A percentile compares a stretch with the other conserved stretches of the same genome.
These are phyloP conservation scores for Periophthalmus modestus DNA, from an alignment of 2,113 vertebrate species.

Conservation along the genomic window DNA sequence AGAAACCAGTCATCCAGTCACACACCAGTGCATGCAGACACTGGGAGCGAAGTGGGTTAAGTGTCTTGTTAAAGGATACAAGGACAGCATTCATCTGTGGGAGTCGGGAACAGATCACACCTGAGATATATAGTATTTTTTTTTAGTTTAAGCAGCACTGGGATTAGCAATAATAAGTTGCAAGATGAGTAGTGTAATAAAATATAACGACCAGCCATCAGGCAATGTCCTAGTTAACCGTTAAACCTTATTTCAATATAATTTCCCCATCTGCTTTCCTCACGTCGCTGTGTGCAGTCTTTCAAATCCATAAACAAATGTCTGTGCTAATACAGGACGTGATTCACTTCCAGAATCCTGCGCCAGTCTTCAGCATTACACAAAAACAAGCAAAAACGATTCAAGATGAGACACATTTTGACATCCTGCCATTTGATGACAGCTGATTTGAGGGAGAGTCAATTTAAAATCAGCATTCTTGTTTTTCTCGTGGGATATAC, in stretches of 20 bases:
- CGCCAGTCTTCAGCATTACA: conserved; percentile 9
- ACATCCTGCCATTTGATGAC: neutral
- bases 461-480: conserved; percentile 6
- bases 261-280: conserved; percentile 19
- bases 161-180: neutral
- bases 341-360: conserved; percentile 6
- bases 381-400: neutral
- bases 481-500: conserved; percentile 13
- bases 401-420: neutral
- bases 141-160: neutral
- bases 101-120: no score
- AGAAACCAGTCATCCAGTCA: no score
- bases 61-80: no score
- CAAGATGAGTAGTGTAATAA: neutral
- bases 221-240: neutral
- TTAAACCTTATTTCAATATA: neutral
- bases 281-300: conserved; percentile 21
- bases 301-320: conserved; percentile 46
- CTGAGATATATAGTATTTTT: no score
- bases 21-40: no score
- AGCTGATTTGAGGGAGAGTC: neutral
- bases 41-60: no score
- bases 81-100: no score
- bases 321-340: conserved; percentile 19
- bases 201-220: neutral